Conservation (phyloP, 1,140 invertebrate species). For the Penaeus indicus region DNA sequence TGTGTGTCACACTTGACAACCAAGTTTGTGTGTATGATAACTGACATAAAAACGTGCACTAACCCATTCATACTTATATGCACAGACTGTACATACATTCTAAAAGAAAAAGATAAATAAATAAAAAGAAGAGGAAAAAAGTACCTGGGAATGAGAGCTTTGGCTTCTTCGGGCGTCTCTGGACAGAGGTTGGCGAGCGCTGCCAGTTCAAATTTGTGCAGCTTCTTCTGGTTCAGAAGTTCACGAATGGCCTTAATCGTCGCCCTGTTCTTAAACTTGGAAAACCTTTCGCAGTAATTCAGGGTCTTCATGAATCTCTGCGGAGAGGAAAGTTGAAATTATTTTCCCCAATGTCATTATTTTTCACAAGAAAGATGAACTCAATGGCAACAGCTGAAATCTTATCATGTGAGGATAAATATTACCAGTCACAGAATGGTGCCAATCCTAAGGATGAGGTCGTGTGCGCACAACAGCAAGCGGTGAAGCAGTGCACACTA, state of each 20-base stretch:
- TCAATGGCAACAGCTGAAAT: no score
- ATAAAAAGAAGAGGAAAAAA: neutral
- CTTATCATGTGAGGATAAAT: no score
- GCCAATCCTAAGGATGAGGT: no score
- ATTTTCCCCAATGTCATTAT: neutral
- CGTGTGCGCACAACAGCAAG: no score
- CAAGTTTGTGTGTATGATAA: no score
- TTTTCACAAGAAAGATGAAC: neutral
- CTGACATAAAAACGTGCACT: no score
- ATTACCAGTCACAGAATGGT: no score
- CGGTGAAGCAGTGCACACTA: no score
- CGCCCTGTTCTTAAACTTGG: conserved; percentile 98
- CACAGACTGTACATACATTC: no score
- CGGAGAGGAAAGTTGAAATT: conserved; percentile 5
- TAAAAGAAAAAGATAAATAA: neutral
- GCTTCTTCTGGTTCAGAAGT: conserved; percentile 93
- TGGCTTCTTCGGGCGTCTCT: conserved; percentile 97
- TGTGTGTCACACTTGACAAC: no score
- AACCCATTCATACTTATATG: no score
- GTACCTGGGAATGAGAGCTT: conserved; percentile 92
- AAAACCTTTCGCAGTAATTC: conserved; percentile 95
- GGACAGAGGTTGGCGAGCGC: conserved; percentile 97
- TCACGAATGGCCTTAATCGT: conserved; percentile 95
- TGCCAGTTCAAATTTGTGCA: conserved; percentile 99
- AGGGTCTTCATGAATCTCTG: conserved; percentile 92